Evolutionary conservation across 2,797 vertebrate genomes (phyloP).

Genomic region (Coregonus ussuriensis): DNA sequence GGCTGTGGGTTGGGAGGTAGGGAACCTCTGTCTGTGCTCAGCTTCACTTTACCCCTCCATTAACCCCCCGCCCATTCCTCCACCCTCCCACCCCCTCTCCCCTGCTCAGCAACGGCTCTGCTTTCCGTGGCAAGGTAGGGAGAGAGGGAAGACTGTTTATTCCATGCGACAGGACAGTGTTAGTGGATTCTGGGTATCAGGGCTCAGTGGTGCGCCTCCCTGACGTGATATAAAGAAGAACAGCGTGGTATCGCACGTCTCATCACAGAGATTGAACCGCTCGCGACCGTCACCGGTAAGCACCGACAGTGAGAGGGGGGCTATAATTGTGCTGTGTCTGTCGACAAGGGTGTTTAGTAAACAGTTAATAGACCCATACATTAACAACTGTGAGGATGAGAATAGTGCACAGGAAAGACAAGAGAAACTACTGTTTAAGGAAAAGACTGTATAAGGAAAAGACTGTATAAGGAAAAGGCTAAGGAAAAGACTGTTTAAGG

Average conservation of each 20-base stretch:
- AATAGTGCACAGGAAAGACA: not conserved
- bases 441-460: not conserved
- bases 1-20: not conserved
- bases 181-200: conserved; percentile 7
- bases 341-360: not conserved
- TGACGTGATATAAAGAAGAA: conserved; percentile 30
- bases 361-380: not conserved
- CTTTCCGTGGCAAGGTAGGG: not conserved
- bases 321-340: conserved; percentile 18
- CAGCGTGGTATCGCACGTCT: conserved; percentile 15
- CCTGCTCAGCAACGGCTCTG: not conserved
- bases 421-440: not conserved
- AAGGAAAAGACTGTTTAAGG: too few relatives aligned
- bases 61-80: not conserved
- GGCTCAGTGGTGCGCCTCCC: not conserved
- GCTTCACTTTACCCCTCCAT: not conserved
- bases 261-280: conserved; percentile 25
- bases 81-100: not conserved
- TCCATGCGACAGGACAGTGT: conserved; percentile 29
- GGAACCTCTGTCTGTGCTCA: not conserved
- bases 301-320: not conserved
- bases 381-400: not conserved
- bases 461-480: too few relatives aligned
- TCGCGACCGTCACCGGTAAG: not conserved
- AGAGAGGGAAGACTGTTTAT: conserved; percentile 8